These are phyloP conservation scores for Thera britannica DNA, from an alignment of 2,888 invertebrate species.

Conservation along the genomic window DNA sequence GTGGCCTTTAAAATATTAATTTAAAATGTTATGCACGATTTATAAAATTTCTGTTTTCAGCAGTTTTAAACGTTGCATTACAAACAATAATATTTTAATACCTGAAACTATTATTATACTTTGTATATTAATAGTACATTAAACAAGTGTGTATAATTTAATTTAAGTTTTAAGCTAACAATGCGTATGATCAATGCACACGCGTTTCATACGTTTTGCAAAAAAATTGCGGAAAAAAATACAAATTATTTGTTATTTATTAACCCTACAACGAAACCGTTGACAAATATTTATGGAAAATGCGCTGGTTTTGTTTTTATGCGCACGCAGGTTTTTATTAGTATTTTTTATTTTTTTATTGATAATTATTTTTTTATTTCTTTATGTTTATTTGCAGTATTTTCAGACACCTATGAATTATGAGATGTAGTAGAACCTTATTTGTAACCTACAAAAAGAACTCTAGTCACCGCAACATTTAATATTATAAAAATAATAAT, in stretches of 20 bases:
- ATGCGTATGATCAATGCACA: too few species aligned
- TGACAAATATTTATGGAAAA: too few species aligned
- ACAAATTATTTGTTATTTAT: too few species aligned
- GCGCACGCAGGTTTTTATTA: not conserved
- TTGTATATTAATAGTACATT: not conserved
- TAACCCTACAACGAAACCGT: too few species aligned
- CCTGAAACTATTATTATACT: conserved; percentile 23
- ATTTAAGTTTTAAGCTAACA: too few species aligned
- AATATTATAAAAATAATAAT: conserved; percentile 18
- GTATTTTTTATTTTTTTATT: conserved; percentile 40
- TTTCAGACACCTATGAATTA: conserved; percentile 35
- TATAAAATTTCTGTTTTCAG: conserved; percentile 8
- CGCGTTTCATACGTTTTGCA: too few species aligned
- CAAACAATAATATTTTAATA: conserved; percentile 16
- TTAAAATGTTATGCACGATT: conserved; percentile 22
- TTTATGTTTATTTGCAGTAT: conserved; percentile 33
- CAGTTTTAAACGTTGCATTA: conserved; percentile 6
- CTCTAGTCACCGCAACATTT: conserved; percentile 79
- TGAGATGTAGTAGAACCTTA: conserved; percentile 35
- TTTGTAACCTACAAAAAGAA: conserved; percentile 48
- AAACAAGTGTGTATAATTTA: too few species aligned
- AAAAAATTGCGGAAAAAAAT: too few species aligned
- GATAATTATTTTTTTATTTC: conserved; percentile 47
- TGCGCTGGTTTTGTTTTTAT: too few species aligned
- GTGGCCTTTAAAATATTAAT: conserved; percentile 54